These are phyloP conservation scores for Lithobates pipiens DNA, from an alignment of 2,797 vertebrate species.

Conservation along the genomic window DNA sequence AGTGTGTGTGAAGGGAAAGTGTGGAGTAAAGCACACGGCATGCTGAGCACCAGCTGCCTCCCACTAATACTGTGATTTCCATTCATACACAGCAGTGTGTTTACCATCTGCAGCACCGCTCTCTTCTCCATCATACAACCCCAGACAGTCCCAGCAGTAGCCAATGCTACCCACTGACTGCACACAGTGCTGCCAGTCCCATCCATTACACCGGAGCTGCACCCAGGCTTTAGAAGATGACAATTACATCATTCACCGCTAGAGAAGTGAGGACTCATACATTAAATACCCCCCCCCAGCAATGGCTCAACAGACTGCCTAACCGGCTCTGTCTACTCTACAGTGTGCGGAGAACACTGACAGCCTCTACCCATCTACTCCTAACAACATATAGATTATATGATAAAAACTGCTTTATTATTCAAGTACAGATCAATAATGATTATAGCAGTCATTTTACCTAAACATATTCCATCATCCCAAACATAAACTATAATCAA, in stretches of 20 bases:
- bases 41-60: constrained; percentile 18
- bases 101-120: constrained; percentile 3
- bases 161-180: background rate
- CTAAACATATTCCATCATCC: too few relatives aligned
- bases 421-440: too few relatives aligned
- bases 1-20: background rate
- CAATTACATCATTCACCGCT: constrained; percentile 29
- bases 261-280: constrained; percentile 2
- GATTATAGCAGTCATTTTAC: too few relatives aligned
- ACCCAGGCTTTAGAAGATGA: background rate
- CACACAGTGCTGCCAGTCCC: background rate
- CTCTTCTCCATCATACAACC: background rate
- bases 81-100: constrained; percentile 20
- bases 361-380: background rate
- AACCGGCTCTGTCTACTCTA: background rate
- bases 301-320: background rate
- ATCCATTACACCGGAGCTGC: background rate
- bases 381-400: background rate
- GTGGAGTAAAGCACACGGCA: constrained; percentile 15
- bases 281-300: constrained; percentile 6
- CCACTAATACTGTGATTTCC: constrained; percentile 11
- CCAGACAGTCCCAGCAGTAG: constrained; percentile 6
- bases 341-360: background rate
- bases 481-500: too few relatives aligned
- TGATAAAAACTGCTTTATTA: too few relatives aligned